phyloP scores from a whole-genome alignment of 30 jellyfish, hydroid and myxozoan genomes.

The Mastigias papua region DNA sequence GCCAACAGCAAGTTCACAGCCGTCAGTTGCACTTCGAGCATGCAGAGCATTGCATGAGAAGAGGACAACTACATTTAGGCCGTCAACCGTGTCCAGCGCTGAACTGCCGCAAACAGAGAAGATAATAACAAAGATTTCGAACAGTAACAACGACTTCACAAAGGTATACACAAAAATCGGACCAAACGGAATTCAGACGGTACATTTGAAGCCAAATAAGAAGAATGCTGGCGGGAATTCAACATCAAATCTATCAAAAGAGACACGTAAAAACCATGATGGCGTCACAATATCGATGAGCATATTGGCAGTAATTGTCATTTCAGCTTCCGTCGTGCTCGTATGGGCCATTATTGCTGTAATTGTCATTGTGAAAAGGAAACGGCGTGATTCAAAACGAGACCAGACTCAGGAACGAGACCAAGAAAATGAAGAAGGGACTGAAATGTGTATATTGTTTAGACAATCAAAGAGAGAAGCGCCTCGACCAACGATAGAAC shows the following conservation, averaged over 20 bases:
- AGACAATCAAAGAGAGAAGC: constrained; percentile 72
- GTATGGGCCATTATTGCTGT: constrained; percentile 96
- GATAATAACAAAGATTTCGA: constrained; percentile 12
- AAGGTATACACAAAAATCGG: not conserved
- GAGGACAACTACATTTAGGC: constrained; percentile 53
- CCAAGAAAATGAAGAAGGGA: constrained; percentile 79
- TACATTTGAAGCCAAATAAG: constrained; percentile 35
- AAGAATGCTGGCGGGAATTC: constrained; percentile 61
- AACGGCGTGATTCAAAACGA: constrained; percentile 61
- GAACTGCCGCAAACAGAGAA: constrained; percentile 58
- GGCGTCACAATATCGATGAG: constrained; percentile 96
- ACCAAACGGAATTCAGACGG: not conserved
- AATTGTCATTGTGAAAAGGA: constrained; percentile 88
- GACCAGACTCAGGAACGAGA: constrained; percentile 29
- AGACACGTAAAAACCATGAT: constrained; percentile 40
- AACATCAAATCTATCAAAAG: constrained; percentile 22
- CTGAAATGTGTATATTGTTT: constrained; percentile 97
- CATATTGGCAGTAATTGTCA: constrained; percentile 89
- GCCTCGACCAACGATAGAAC: constrained; percentile 91
- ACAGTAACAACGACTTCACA: not conserved
- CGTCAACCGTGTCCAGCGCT: constrained; percentile 8
- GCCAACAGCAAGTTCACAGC: not conserved
- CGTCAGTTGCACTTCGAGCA: constrained; percentile 72
- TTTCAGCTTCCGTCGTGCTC: constrained; percentile 93
- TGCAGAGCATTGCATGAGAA: constrained; percentile 75